Evolutionary conservation across 2,888 invertebrate species (phyloP).

Genomic region (Cryptocephalus primarius): DNA sequence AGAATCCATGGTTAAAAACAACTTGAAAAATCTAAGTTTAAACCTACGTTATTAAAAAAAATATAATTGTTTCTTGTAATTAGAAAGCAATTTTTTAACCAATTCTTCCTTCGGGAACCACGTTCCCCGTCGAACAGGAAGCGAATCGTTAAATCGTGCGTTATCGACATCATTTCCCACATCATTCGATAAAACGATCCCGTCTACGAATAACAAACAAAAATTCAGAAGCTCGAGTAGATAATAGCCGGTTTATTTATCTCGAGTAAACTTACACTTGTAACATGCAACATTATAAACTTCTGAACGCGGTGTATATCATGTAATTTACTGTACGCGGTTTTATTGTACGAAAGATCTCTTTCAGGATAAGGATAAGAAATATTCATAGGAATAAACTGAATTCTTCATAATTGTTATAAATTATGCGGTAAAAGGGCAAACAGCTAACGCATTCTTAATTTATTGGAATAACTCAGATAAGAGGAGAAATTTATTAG

Average conservation of each 20-base stretch:
- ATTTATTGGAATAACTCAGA: slow-evolving; percentile 22
- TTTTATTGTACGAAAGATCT: slow-evolving; percentile 6
- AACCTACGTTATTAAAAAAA: too few species aligned
- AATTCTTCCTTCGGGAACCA: too few species aligned
- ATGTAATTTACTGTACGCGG: slow-evolving; percentile 17
- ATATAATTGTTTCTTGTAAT: too few species aligned
- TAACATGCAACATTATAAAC: slow-evolving; percentile 20
- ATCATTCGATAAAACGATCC: too few species aligned
- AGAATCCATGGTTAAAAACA: too few species aligned
- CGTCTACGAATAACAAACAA: too few species aligned
- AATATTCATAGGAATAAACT: slow-evolving; percentile 26
- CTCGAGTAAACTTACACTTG: neutral
- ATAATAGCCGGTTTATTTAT: neutral
- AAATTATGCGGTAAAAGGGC: slow-evolving; percentile 27
- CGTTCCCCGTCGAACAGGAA: too few species aligned
- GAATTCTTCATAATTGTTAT: slow-evolving; percentile 28
- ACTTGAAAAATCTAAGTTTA: too few species aligned
- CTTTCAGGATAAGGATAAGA: slow-evolving; percentile 17
- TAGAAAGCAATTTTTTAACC: too few species aligned
- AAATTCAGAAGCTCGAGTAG: neutral
- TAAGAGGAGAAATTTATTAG: slow-evolving; percentile 7
- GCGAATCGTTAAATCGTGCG: too few species aligned
- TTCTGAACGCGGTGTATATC: slow-evolving; percentile 16
- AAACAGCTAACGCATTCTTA: slow-evolving; percentile 18
- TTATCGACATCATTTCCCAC: too few species aligned